Percentiles rank a stretch among this genome's conserved stretches.
phyloP scores from a whole-genome alignment of 2,888 invertebrate genomes.

The Thymelicus acteon region DNA sequence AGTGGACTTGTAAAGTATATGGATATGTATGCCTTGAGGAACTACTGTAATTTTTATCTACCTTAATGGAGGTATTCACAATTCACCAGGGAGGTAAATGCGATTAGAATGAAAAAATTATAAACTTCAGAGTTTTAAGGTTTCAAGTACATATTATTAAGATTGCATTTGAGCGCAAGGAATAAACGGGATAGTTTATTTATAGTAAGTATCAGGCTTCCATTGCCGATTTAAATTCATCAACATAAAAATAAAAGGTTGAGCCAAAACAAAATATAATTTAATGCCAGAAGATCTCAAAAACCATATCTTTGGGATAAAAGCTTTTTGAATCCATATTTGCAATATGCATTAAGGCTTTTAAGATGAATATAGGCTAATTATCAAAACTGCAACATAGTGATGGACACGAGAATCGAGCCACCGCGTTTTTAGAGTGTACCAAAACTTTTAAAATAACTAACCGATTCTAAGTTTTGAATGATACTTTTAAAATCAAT shows the following conservation, averaged over 20 bases:
- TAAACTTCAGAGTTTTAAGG: no score
- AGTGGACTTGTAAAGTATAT: no score
- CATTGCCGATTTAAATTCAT: background rate
- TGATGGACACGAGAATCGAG: background rate
- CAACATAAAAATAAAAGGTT: slow-evolving; percentile 2
- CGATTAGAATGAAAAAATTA: no score
- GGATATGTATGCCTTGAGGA: no score
- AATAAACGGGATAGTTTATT: background rate
- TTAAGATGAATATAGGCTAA: slow-evolving; percentile 7
- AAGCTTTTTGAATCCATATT: slow-evolving; percentile 12
- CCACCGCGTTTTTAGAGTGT: background rate
- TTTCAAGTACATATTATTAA: no score
- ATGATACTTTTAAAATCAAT: no score
- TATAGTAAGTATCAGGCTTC: background rate
- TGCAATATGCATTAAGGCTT: slow-evolving; percentile 12
- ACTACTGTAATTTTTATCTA: no score
- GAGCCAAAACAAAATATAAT: slow-evolving; percentile 3
- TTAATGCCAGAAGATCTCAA: slow-evolving; percentile 6
- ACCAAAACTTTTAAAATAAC: background rate
- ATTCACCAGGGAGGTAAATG: no score
- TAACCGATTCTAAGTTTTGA: background rate
- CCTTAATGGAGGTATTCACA: no score
- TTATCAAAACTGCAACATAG: background rate
- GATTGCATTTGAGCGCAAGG: no score
- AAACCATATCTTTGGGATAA: slow-evolving; percentile 15